A percentile compares a stretch with the other conserved stretches of the same genome.
phyloP scores from a whole-genome alignment of 2,888 invertebrate species.

The Tetranychus piercei region DNA sequence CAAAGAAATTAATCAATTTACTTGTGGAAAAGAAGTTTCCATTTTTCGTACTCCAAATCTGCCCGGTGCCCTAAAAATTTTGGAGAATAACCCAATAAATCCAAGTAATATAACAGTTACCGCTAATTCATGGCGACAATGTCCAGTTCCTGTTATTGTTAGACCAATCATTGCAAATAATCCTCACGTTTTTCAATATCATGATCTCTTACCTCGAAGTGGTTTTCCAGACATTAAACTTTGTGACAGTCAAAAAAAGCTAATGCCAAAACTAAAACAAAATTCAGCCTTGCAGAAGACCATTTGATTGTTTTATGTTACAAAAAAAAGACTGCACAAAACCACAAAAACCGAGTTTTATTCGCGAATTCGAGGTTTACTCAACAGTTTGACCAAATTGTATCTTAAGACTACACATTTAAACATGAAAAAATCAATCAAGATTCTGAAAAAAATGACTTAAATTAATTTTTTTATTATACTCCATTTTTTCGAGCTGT shows the following conservation, averaged over 20 bases:
- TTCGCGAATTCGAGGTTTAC: slow-evolving; percentile 19
- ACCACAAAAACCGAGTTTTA: too few species aligned
- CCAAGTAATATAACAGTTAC: background rate
- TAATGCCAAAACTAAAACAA: slow-evolving; percentile 3
- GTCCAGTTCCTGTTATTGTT: slow-evolving; percentile 13
- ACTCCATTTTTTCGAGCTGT: background rate
- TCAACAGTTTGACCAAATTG: slow-evolving; percentile 9
- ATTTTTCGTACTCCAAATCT: background rate
- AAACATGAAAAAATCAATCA: background rate
- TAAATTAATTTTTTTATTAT: too few species aligned
- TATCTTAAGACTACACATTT: slow-evolving; percentile 12
- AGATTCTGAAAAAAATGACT: background rate
- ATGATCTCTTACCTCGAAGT: slow-evolving; percentile 15
- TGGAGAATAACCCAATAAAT: background rate
- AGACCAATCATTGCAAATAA: slow-evolving; percentile 10
- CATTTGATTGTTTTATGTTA: slow-evolving; percentile 17
- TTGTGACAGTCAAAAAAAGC: background rate
- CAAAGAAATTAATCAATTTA: slow-evolving; percentile 9
- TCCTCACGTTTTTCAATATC: slow-evolving; percentile 16
- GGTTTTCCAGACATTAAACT: slow-evolving; percentile 5
- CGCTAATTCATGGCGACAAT: slow-evolving; percentile 16
- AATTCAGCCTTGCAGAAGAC: slow-evolving; percentile 19
- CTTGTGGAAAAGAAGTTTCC: background rate
- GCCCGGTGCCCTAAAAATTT: background rate
- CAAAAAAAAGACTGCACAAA: too few species aligned